Conservation (phyloP, 2,888 invertebrate species). For the Pheosia tremula region DNA sequence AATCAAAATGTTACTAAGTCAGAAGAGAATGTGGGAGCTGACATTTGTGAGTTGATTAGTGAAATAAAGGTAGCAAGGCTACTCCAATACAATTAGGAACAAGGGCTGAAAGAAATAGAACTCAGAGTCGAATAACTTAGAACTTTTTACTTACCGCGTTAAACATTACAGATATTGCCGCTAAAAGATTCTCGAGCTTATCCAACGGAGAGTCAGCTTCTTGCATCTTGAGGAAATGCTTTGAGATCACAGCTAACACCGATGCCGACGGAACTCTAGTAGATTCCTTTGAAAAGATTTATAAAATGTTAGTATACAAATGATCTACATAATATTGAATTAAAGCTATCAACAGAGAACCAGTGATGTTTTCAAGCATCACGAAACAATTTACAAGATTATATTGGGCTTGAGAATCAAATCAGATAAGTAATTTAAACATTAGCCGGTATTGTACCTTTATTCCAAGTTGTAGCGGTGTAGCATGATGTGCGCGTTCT, state of each 20-base stretch:
- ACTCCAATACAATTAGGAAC: not conserved
- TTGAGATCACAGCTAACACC: slow-evolving; percentile 90
- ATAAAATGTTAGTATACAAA: no score
- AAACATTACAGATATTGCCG: slow-evolving; percentile 94
- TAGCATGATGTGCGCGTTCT: slow-evolving; percentile 87
- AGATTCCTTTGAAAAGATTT: slow-evolving; percentile 77
- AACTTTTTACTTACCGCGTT: slow-evolving; percentile 85
- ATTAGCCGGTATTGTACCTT: slow-evolving; percentile 76
- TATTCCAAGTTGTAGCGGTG: slow-evolving; percentile 88
- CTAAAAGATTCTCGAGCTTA: slow-evolving; percentile 96
- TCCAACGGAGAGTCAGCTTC: slow-evolving; percentile 96
- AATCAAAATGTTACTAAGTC: no score
- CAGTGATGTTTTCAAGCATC: no score
- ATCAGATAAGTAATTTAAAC: not conserved
- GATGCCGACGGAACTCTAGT: slow-evolving; percentile 90
- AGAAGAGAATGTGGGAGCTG: not conserved
- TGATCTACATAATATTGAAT: no score
- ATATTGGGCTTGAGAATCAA: no score
- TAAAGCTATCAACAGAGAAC: no score
- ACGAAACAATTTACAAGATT: no score
- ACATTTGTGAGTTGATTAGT: not conserved
- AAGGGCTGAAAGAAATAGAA: not conserved
- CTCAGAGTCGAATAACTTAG: not conserved
- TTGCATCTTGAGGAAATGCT: slow-evolving; percentile 92
- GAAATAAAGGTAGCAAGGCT: not conserved